These are phyloP conservation scores for Hoplias malabaricus DNA, from an alignment of 2,113 vertebrate genomes.

Conservation along the genomic window DNA sequence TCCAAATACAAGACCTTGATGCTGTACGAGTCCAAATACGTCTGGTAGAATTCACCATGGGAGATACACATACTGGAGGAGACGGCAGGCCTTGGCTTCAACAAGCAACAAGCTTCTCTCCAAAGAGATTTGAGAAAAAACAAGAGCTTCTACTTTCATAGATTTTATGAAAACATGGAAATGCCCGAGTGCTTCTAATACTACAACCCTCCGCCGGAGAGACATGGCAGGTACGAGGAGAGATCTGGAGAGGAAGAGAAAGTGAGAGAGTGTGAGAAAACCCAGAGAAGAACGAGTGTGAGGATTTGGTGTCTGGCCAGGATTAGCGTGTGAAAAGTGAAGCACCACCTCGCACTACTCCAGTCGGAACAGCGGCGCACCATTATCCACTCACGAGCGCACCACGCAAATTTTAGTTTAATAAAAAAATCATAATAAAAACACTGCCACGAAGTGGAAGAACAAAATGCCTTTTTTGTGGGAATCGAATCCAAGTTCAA, in stretches of 20 bases:
- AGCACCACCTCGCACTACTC: constrained; percentile 32
- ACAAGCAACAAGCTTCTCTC: neutral
- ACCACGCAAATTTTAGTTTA: no score
- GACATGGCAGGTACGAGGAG: constrained; percentile 24
- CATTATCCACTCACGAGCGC: constrained; percentile 38
- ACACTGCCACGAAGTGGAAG: constrained; percentile 61
- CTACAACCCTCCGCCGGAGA: neutral
- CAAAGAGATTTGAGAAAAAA: constrained; percentile 8
- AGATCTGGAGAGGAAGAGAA: constrained; percentile 19
- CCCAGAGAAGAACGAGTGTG: neutral
- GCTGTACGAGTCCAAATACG: neutral
- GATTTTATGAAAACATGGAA: neutral
- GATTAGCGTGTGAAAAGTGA: constrained; percentile 52
- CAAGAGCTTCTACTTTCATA: neutral
- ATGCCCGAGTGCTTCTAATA: neutral
- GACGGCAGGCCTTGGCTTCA: constrained; percentile 2
- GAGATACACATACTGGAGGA: constrained; percentile 7
- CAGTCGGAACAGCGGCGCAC: constrained; percentile 38
- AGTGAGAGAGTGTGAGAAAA: constrained; percentile 40
- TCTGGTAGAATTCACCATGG: constrained; percentile 1
- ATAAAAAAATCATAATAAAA: constrained; percentile 26
- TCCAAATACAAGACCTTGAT: neutral
- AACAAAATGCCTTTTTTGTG: constrained; percentile 67
- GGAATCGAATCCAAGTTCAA: constrained; percentile 69
- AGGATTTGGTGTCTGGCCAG: constrained; percentile 34